Conservation (phyloP, 2,113 vertebrate genomes). For the Sapajus apella region DNA sequence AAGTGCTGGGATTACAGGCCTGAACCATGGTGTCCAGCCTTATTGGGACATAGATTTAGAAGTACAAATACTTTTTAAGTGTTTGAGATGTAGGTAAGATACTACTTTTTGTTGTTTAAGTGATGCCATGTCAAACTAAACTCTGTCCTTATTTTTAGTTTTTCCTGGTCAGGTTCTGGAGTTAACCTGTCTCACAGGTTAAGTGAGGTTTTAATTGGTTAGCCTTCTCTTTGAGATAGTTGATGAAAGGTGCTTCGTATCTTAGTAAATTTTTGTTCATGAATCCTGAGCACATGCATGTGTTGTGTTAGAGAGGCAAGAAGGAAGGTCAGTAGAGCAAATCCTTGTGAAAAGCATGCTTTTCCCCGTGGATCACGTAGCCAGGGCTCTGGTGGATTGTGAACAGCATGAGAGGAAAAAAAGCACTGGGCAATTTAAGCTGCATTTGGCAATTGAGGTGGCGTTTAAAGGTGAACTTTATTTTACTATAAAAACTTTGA, state of each 20-base stretch:
- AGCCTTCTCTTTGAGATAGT: not conserved
- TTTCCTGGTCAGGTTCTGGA: not conserved
- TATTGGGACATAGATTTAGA: not conserved
- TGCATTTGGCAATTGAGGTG: not conserved
- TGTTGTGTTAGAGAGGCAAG: not conserved
- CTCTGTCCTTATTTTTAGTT: not conserved
- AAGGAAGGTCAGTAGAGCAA: not conserved
- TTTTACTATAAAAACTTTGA: conserved; percentile 3
- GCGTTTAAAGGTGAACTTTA: conserved; percentile 1
- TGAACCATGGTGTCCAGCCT: too few relatives aligned
- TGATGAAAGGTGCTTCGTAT: not conserved
- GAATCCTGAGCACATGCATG: not conserved
- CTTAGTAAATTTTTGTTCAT: not conserved
- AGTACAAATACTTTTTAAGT: not conserved
- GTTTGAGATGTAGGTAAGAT: not conserved
- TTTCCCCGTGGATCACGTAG: not conserved
- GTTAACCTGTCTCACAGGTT: not conserved
- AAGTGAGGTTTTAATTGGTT: not conserved
- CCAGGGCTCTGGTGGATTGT: not conserved
- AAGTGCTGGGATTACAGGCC: too few relatives aligned
- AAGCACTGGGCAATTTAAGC: not conserved
- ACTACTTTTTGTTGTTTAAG: not conserved
- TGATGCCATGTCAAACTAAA: not conserved
- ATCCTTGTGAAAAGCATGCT: not conserved
- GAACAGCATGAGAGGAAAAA: not conserved